These are phyloP conservation scores for Callipepla squamata DNA, from an alignment of 2,113 vertebrate species.

Conservation along the genomic window DNA sequence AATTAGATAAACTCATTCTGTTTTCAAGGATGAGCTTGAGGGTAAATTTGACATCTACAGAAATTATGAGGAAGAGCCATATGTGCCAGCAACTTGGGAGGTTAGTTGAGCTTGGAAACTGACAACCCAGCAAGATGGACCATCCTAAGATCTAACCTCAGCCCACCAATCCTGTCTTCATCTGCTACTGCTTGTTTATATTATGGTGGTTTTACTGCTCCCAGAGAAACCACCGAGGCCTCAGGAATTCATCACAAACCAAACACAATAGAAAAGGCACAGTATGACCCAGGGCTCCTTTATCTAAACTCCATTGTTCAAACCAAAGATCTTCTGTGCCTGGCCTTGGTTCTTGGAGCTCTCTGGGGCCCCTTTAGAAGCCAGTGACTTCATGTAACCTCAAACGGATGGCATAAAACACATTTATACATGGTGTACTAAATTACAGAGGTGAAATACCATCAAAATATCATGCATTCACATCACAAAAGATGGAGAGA, in stretches of 20 bases:
- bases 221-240: neutral
- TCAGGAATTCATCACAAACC: neutral
- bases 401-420: neutral
- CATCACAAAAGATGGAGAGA: neutral
- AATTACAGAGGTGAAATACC: neutral
- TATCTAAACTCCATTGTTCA: conserved; percentile 30
- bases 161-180: neutral
- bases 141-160: neutral
- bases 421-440: neutral
- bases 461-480: neutral
- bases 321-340: neutral
- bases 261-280: conserved; percentile 13
- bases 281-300: neutral
- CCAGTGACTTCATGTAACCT: neutral
- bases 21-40: neutral
- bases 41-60: neutral
- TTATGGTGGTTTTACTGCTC: neutral
- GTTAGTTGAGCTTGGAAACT: neutral
- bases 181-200: neutral
- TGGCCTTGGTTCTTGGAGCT: neutral
- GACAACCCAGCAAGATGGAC: neutral
- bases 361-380: neutral
- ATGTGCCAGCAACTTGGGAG: conserved; percentile 3
- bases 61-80: neutral
- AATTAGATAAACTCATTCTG: neutral